These are phyloP conservation scores for Epinephelus fuscoguttatus DNA, from an alignment of 2,113 vertebrate species.

Conservation along the genomic window DNA sequence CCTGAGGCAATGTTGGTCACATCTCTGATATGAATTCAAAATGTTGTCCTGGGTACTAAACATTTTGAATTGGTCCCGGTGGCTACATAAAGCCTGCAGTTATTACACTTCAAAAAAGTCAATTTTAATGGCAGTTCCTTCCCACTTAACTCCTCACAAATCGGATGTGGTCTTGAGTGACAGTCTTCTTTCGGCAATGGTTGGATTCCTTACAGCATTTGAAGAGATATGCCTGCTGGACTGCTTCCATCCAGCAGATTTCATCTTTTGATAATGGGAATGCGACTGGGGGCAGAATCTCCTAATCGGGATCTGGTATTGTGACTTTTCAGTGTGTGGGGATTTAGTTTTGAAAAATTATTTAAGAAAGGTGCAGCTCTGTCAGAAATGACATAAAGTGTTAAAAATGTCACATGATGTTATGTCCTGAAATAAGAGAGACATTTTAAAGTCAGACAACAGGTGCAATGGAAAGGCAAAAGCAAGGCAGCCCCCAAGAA, in stretches of 20 bases:
- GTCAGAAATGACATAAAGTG: no score
- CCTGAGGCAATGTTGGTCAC: background rate
- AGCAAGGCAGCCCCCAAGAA: no score
- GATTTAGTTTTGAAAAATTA: background rate
- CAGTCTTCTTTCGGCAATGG: constrained; percentile 14
- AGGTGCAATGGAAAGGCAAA: no score
- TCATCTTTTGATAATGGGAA: constrained; percentile 5
- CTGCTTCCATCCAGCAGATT: background rate
- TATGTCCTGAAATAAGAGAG: no score
- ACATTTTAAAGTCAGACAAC: no score
- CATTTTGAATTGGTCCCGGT: constrained; percentile 30
- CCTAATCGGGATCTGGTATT: constrained; percentile 3
- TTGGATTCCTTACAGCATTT: constrained; percentile 39
- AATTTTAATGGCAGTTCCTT: constrained; percentile 45
- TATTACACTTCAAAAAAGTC: constrained; percentile 49
- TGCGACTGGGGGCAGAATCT: constrained; percentile 7
- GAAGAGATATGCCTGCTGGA: constrained; percentile 14
- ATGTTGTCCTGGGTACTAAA: background rate
- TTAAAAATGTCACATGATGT: no score
- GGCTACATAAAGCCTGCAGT: constrained; percentile 43
- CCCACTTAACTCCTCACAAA: constrained; percentile 45
- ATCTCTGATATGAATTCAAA: constrained; percentile 27
- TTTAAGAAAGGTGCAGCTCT: background rate
- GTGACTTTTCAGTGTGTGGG: background rate
- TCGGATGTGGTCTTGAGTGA: constrained; percentile 48